A percentile compares a stretch with the other conserved stretches of the same genome.
phyloP scores from a whole-genome alignment of 2,888 invertebrate species.

The Metopia argyrocephala region DNA sequence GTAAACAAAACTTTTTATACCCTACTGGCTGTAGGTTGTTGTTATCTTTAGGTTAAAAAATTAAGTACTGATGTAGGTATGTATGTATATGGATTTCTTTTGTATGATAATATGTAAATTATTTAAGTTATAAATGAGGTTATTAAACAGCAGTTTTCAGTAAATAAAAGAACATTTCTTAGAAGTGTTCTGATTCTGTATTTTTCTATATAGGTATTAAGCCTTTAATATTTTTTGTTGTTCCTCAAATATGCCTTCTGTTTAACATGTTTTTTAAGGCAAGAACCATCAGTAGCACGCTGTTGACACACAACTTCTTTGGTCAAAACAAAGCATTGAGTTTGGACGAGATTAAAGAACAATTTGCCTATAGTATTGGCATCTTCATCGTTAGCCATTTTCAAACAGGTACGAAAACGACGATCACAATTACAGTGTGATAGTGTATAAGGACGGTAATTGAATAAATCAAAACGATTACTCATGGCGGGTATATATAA shows the following conservation, averaged over 20 bases:
- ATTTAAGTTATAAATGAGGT: conserved; percentile 33
- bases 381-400: conserved; percentile 90
- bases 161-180: conserved; percentile 19
- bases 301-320: conserved; percentile 87
- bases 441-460: conserved; percentile 92
- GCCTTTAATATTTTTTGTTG: conserved; percentile 80
- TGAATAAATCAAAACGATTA: conserved; percentile 90
- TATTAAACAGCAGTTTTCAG: conserved; percentile 24
- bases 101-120: conserved; percentile 3
- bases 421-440: conserved; percentile 94
- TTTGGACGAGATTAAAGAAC: conserved; percentile 97
- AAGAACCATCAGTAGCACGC: conserved; percentile 92
- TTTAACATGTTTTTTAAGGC: conserved; percentile 83
- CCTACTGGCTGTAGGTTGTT: neutral
- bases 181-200: conserved; percentile 29
- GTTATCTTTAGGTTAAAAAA: neutral
- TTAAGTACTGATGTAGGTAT: conserved; percentile 45
- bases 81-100: conserved; percentile 9
- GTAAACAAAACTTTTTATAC: neutral
- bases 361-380: conserved; percentile 94
- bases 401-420: conserved; percentile 95
- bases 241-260: conserved; percentile 87
- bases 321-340: conserved; percentile 93
- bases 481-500: conserved; percentile 90
- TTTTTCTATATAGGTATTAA: neutral